Base-by-base conservation (phyloP, 2,888 invertebrate species). In the Cryptus armator region DNA sequence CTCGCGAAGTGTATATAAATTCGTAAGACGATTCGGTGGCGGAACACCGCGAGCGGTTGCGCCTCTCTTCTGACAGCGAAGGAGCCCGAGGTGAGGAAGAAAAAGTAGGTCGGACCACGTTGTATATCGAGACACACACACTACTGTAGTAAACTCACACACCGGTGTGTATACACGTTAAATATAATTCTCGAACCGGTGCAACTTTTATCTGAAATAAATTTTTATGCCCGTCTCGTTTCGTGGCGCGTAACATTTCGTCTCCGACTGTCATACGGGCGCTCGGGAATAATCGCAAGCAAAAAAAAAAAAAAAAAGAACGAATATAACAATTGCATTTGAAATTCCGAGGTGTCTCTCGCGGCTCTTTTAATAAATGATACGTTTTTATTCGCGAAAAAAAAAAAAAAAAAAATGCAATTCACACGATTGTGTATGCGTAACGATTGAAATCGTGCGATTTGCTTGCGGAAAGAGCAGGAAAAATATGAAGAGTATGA, bases 31-130 rank as follows among this genome's bases (percentile, higher is more conserved):
- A 56, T 24, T 56, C 56, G 19, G 56, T 56, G 56, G 24, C 56
- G 43, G 43, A 14, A 1, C 62, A n/a, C 46, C 29, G 46, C n/a
- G 46, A 19, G 29, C 43, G 46, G 5, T 16, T 12, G 24, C 19
- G 44, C 44, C 46, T 29, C 48, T 48, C 51, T 6, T 16, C 46
- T 16, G 62, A 14, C 62, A 7, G 10, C 32, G 43, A 12, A 37
- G 46, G 66, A 46, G n/a, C 29, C 16, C 37, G 89, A 90, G 89
- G 90, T 89, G 90, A 89, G 71, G 87, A 89, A 76, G 89, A 91
- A 92, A 90, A 92, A 91, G 92, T 92, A 88, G 92, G 91, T 89
- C 92, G 90, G 87, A 89, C 88, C 88, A 48, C 85, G 86, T 86
- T 43, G 75, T 43, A 68, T 68, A 68, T 75, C 75, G n/a, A 62